phyloP scores from a whole-genome alignment of 2,797 vertebrate species.

The Poeciliopsis gracilis region DNA sequence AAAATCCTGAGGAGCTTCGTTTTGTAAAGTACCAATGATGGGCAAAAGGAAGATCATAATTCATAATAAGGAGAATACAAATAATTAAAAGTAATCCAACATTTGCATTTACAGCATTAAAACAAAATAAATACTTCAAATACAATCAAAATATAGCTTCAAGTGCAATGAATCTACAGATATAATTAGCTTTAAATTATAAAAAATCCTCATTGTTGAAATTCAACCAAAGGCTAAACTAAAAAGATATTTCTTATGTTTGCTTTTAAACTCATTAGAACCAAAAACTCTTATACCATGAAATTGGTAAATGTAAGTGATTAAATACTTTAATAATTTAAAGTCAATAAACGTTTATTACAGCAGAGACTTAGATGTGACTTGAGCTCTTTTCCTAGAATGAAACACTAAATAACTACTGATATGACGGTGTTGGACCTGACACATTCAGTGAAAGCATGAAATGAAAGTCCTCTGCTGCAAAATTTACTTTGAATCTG shows the following conservation, averaged over 20 bases:
- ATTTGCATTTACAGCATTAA: background rate
- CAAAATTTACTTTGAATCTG: slow-evolving; percentile 10
- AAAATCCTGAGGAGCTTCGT: background rate
- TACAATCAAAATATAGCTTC: background rate
- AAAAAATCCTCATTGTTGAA: background rate
- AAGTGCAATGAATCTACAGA: background rate
- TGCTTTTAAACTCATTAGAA: background rate
- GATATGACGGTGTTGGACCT: background rate
- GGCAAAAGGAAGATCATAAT: background rate
- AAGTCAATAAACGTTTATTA: background rate
- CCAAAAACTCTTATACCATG: background rate
- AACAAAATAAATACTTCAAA: background rate
- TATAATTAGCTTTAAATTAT: background rate
- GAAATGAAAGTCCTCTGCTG: slow-evolving; percentile 4
- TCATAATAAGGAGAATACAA: background rate
- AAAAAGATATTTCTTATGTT: background rate
- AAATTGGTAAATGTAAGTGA: background rate
- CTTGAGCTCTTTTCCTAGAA: background rate
- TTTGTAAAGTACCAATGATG: background rate
- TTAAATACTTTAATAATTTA: background rate
- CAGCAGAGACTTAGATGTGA: background rate
- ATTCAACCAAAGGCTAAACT: background rate
- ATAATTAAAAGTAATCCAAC: background rate
- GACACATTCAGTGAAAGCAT: background rate
- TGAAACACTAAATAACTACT: background rate